Evolutionary conservation across 2,888 invertebrate species (phyloP), one percentile per base, ranked within the genome.

Genomic region (Callimorpha dominula): DNA sequence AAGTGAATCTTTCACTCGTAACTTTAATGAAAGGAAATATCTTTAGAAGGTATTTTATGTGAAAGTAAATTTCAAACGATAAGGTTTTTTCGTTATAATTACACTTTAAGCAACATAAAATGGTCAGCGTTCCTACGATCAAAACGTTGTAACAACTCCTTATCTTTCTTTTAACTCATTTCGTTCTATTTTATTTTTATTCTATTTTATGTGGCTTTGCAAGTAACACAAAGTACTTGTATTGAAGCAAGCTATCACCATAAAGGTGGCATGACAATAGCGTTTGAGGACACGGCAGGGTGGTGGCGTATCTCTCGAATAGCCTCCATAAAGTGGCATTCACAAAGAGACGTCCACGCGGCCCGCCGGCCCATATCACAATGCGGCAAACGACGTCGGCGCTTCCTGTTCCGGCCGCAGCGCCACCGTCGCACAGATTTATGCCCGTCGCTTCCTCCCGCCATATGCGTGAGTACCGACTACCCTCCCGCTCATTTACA

Each of bases 341-440:
- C 90, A 94, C 91, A 94, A 93, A 93, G 94, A 90, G 92, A 90
- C 92, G 95, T 93, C 95, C 95, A 90, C 89, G 88, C 92, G 91
- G 94, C 92, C 92, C 91, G 91, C 82, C 93, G 91, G 88, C 94
- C 94, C 94, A 94, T 94, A 94, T 88, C 92, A 96, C 96, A 96
- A 95, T 95, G 95, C 93, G 95, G 93, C 95, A 95, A 95, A 95
- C 96, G 96, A 95, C 95, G 94, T 83, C 92, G 91, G 91, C 90
- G 89, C 94, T 94, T 96, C 95, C 96, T 91, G 82, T 95, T 95
- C 95, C 95, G 95, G 95, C 90, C 94, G 90, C 94, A 93, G 93
- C 93, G 94, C 93, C 93, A 93, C 93, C 82, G 93, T 93, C 92
- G 92, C 92, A 78, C 88, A 95, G 95, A 95, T 95, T 95, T 95